Conservation (phyloP, 2,797 vertebrate species). For the Poeciliopsis turneri region DNA sequence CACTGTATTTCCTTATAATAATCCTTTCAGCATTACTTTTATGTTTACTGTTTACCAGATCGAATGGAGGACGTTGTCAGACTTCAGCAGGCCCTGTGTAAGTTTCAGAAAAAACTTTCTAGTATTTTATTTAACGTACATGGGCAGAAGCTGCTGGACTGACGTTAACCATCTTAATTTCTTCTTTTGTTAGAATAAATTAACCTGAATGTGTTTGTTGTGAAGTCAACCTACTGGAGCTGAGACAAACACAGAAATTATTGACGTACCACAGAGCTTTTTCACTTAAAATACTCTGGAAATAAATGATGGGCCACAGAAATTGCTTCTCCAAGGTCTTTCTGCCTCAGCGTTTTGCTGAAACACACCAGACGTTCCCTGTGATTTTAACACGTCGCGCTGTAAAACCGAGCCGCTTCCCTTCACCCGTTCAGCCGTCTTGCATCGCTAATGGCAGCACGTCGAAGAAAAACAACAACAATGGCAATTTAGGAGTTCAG, state of each 20-base stretch:
- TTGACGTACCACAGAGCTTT: background rate
- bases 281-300: background rate
- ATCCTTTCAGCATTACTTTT: background rate
- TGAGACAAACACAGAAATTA: too few relatives aligned
- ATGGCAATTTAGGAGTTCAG: constrained; percentile 8
- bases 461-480: constrained; percentile 1
- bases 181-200: too few relatives aligned
- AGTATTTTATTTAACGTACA: too few relatives aligned
- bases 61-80: too few relatives aligned
- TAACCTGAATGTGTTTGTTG: too few relatives aligned
- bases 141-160: too few relatives aligned
- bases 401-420: background rate
- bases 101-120: too few relatives aligned
- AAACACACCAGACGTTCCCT: background rate
- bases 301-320: background rate
- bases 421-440: background rate
- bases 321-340: background rate
- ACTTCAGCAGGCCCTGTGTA: too few relatives aligned
- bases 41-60: too few relatives aligned
- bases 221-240: too few relatives aligned
- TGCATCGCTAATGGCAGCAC: background rate
- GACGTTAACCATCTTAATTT: too few relatives aligned
- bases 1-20: background rate
- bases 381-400: background rate
- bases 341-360: background rate